Conservation (phyloP, 1,140 invertebrate genomes). For the Drosophila tristis region DNA sequence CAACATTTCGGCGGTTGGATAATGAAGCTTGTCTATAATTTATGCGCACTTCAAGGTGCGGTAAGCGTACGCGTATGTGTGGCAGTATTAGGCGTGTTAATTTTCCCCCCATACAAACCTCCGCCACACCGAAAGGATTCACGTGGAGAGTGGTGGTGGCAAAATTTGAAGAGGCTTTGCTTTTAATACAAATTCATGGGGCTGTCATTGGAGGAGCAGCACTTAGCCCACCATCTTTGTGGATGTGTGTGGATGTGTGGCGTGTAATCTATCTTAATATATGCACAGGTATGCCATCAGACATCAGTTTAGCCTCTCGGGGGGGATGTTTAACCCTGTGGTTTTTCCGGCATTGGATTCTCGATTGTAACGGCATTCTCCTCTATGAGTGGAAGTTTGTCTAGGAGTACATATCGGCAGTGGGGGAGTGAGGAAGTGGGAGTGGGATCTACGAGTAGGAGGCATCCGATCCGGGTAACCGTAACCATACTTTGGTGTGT, state of each 20-base stretch:
- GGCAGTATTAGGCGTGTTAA: conserved; percentile 70
- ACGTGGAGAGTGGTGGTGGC: conserved; percentile 27
- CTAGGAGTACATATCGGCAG: too few species aligned
- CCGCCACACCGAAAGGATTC: conserved; percentile 21
- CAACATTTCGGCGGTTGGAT: conserved; percentile 49
- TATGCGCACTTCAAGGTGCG: conserved; percentile 72
- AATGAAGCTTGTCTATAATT: conserved; percentile 77
- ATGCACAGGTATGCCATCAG: conserved; percentile 49
- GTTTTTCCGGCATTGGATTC: conserved; percentile 13
- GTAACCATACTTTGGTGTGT: conserved; percentile 19
- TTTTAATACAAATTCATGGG: conserved; percentile 74
- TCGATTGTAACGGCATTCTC: too few species aligned
- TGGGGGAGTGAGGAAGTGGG: too few species aligned
- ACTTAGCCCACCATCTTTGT: conserved; percentile 47
- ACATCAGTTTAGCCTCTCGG: background rate
- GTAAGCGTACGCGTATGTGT: background rate
- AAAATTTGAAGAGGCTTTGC: conserved; percentile 39
- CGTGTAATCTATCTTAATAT: conserved; percentile 78
- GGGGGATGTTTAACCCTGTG: conserved; percentile 31
- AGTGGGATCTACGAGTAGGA: too few species aligned
- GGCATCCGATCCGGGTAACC: too few species aligned
- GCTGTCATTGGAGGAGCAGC: conserved; percentile 60
- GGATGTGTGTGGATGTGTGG: conserved; percentile 25
- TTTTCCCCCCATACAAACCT: conserved; percentile 42
- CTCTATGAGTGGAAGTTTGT: too few species aligned